These are phyloP conservation scores for Vulpes vulpes DNA, from an alignment of 2,113 vertebrate species.

Conservation along the genomic window DNA sequence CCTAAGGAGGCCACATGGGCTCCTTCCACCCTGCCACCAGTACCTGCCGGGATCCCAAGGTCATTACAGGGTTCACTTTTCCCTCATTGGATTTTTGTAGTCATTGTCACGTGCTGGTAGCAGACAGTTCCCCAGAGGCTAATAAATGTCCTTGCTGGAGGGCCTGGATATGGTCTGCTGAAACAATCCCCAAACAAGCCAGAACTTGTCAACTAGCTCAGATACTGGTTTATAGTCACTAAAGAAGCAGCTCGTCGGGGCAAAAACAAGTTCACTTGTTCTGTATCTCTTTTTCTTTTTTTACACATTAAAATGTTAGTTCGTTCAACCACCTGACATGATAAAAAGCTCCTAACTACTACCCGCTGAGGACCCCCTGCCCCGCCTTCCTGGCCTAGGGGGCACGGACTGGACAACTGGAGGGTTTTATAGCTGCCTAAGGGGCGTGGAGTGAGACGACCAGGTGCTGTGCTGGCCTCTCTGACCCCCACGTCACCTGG, in stretches of 20 bases:
- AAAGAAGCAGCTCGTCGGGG: neutral
- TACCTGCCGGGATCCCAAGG: neutral
- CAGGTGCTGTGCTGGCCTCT: rapidly evolving
- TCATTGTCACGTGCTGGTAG: neutral
- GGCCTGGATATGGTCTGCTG: neutral
- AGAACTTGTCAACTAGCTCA: neutral
- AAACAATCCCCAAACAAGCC: neutral
- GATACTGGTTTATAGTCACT: neutral
- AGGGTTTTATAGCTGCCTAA: neutral
- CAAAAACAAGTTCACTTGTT: neutral
- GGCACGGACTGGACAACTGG: neutral
- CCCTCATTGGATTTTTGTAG: neutral
- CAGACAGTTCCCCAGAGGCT: neutral
- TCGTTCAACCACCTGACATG: neutral
- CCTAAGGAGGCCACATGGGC: neutral
- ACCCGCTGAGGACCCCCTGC: neutral
- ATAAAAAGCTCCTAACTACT: neutral
- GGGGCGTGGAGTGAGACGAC: neutral
- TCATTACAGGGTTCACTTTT: neutral
- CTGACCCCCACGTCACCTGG: no score
- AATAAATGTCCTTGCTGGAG: neutral
- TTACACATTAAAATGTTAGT: neutral
- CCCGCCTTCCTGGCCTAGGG: rapidly evolving
- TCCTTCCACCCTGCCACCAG: neutral
- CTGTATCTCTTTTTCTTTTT: neutral